A percentile compares a stretch with the other conserved stretches of the same genome.
Evolutionary conservation across 1,140 invertebrate genomes (phyloP).

Genomic region (Drosophila arizonae): DNA sequence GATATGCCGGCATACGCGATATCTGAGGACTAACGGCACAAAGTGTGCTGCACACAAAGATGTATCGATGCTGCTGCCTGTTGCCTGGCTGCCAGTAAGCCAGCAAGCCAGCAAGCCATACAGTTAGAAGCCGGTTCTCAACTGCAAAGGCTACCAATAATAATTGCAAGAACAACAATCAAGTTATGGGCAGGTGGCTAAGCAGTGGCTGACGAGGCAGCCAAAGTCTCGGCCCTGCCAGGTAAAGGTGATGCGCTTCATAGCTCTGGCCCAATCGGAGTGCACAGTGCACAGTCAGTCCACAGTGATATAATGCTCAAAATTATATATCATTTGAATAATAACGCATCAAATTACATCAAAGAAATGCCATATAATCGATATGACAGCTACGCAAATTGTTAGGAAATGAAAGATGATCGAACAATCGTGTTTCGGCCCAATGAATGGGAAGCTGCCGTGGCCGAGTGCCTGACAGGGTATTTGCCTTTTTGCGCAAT

Average conservation of each 20-base stretch:
- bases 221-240: conserved; percentile 11
- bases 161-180: conserved; percentile 63
- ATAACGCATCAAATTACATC: conserved; percentile 74
- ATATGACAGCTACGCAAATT: conserved; percentile 30
- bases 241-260: conserved; percentile 45
- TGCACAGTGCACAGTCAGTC: not conserved
- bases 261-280: conserved; percentile 29
- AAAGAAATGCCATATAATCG: conserved; percentile 47
- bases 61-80: conserved; percentile 26
- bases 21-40: conserved; percentile 61
- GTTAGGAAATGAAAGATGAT: conserved; percentile 47
- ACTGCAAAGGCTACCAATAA: conserved; percentile 29
- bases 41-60: conserved; percentile 56
- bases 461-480: not conserved
- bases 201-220: not conserved
- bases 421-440: not conserved
- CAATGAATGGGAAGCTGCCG: too few species aligned
- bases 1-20: conserved; percentile 72
- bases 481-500: not conserved
- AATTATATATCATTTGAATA: conserved; percentile 80
- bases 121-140: conserved; percentile 61
- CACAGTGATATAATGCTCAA: conserved; percentile 52
- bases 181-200: conserved; percentile 66
- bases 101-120: conserved; percentile 9
- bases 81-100: not conserved